Evolutionary conservation across 2,888 invertebrate genomes (phyloP).

Genomic region (Siphlonurus alternatus): DNA sequence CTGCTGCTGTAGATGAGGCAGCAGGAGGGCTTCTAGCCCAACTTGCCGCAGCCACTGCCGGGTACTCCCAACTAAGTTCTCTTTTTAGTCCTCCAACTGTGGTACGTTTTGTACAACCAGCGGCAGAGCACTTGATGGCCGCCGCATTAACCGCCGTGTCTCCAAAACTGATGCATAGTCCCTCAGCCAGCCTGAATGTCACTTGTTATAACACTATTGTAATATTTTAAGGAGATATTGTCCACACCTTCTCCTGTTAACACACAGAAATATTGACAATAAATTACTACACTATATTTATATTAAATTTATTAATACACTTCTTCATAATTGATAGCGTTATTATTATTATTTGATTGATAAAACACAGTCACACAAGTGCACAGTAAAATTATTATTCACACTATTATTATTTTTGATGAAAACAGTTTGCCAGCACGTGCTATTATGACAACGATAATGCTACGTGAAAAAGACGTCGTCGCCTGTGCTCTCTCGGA

Average conservation of each 20-base stretch:
- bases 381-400: background rate
- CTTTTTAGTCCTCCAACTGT: background rate
- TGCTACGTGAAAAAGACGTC: background rate
- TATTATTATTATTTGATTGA: too few species aligned
- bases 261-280: too few species aligned
- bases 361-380: background rate
- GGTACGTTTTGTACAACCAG: too few species aligned
- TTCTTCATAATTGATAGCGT: background rate
- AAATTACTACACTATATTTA: too few species aligned
- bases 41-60: background rate
- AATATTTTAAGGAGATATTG: too few species aligned
- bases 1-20: background rate
- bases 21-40: background rate
- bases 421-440: background rate
- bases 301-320: too few species aligned
- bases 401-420: background rate
- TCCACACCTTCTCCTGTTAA: too few species aligned
- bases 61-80: background rate
- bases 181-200: background rate
- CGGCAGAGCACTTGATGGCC: background rate
- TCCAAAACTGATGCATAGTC: background rate
- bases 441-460: background rate
- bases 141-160: background rate
- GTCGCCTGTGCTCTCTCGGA: background rate
- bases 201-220: background rate